Conservation (phyloP, 2,888 invertebrate genomes). For the Drepana falcataria region DNA sequence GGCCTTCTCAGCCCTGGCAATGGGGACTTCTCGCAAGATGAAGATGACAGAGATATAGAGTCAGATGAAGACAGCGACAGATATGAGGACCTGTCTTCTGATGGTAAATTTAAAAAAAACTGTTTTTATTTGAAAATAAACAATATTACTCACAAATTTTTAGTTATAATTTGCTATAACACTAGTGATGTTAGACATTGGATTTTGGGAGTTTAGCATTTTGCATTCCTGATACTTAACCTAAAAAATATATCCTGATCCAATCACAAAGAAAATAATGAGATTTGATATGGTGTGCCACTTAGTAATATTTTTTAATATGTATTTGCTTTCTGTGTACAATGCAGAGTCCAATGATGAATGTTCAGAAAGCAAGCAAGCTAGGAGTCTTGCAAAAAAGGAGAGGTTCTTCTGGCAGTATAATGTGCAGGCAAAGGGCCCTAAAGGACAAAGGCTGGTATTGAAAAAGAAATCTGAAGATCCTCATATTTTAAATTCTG, state of each 20-base stretch:
- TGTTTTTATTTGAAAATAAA: constrained; percentile 3
- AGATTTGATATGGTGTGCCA: too few relatives aligned
- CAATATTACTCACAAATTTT: background rate
- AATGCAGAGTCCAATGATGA: constrained; percentile 83
- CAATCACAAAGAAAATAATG: too few relatives aligned
- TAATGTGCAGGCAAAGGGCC: constrained; percentile 98
- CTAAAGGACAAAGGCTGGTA: constrained; percentile 94
- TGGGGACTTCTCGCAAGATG: constrained; percentile 88
- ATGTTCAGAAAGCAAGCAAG: constrained; percentile 68
- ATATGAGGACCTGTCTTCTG: constrained; percentile 91
- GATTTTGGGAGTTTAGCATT: too few relatives aligned
- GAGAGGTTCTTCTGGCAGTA: constrained; percentile 98
- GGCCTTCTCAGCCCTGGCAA: constrained; percentile 91
- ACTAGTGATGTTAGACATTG: too few relatives aligned
- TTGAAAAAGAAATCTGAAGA: constrained; percentile 92
- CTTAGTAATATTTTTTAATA: too few relatives aligned
- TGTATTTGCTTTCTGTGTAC: background rate
- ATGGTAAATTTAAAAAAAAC: constrained; percentile 66
- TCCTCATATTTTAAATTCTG: constrained; percentile 93
- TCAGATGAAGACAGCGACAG: constrained; percentile 92
- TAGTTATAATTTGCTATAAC: too few relatives aligned
- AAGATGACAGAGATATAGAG: constrained; percentile 84
- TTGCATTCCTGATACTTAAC: too few relatives aligned
- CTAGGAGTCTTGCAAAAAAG: constrained; percentile 78
- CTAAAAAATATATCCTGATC: too few relatives aligned